Percentiles rank a stretch among this genome's conserved stretches.
phyloP scores from a whole-genome alignment of 2,888 invertebrate genomes.

The Glaucopsyche alexis region DNA sequence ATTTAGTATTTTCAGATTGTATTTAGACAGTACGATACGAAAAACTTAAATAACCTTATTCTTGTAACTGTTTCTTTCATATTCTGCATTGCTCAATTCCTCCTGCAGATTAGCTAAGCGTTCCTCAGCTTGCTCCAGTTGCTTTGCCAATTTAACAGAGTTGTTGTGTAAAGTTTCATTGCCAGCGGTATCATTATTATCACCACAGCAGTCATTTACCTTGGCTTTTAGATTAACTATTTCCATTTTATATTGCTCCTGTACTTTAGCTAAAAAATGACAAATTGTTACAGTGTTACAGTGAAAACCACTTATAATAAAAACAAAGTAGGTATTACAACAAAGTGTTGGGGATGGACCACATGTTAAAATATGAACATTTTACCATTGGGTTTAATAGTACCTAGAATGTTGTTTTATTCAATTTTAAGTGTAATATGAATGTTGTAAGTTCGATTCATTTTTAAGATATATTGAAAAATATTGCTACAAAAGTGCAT shows the following conservation, averaged over 20 bases:
- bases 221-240: constrained; percentile 62
- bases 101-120: constrained; percentile 71
- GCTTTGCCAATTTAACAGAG: constrained; percentile 54
- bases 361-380: too few relatives aligned
- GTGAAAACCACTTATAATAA: too few relatives aligned
- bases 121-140: constrained; percentile 77
- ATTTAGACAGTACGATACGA: neutral
- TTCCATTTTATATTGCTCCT: constrained; percentile 65
- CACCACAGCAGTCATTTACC: constrained; percentile 61
- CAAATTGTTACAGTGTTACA: neutral
- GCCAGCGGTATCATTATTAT: constrained; percentile 47
- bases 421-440: too few relatives aligned
- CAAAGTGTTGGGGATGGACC: too few relatives aligned
- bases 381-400: too few relatives aligned
- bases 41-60: constrained; percentile 55
- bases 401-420: too few relatives aligned
- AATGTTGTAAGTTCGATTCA: too few relatives aligned
- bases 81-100: constrained; percentile 73
- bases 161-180: constrained; percentile 43
- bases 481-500: too few relatives aligned
- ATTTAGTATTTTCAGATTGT: neutral
- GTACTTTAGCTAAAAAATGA: constrained; percentile 59
- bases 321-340: too few relatives aligned
- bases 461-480: too few relatives aligned
- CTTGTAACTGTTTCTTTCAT: constrained; percentile 72